phyloP scores from a whole-genome alignment of 2,797 vertebrate species.

The Poecilia gillii region DNA sequence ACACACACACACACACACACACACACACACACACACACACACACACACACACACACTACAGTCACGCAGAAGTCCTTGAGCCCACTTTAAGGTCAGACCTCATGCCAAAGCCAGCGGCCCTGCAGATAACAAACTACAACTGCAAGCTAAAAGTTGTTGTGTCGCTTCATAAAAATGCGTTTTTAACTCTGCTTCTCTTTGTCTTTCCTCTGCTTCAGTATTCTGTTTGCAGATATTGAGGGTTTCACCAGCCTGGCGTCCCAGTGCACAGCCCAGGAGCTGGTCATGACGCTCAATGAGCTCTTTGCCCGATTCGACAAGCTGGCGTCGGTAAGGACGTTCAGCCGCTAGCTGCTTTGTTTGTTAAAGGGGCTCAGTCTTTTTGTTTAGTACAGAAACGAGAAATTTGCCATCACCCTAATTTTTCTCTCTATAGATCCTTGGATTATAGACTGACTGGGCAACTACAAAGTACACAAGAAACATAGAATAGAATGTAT shows the following conservation, averaged over 20 bases:
- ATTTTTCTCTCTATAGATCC: background rate
- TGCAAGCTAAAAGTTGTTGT: conserved; percentile 2
- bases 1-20: too few relatives aligned
- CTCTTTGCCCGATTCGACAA: conserved; percentile 98
- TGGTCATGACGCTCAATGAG: conserved; percentile 98
- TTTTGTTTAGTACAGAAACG: background rate
- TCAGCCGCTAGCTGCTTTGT: too few relatives aligned
- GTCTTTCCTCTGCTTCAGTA: conserved; percentile 71
- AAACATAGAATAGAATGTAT: too few relatives aligned
- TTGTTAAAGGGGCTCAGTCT: background rate
- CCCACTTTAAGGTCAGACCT: conserved; percentile 46
- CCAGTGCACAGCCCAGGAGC: conserved; percentile 96
- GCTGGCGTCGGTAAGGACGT: conserved; percentile 88
- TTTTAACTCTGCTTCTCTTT: conserved; percentile 10
- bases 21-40: too few relatives aligned
- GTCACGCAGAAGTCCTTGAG: conserved; percentile 37
- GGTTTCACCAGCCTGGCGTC: conserved; percentile 96
- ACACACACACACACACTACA: background rate
- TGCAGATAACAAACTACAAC: background rate
- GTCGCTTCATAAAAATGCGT: background rate
- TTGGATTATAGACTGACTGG: background rate
- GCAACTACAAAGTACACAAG: background rate
- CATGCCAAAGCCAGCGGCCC: conserved; percentile 37
- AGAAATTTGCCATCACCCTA: background rate
- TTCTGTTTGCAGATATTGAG: conserved; percentile 97